Evolutionary conservation across 2,797 vertebrate species (phyloP).

Genomic region (Danio tinwini): DNA sequence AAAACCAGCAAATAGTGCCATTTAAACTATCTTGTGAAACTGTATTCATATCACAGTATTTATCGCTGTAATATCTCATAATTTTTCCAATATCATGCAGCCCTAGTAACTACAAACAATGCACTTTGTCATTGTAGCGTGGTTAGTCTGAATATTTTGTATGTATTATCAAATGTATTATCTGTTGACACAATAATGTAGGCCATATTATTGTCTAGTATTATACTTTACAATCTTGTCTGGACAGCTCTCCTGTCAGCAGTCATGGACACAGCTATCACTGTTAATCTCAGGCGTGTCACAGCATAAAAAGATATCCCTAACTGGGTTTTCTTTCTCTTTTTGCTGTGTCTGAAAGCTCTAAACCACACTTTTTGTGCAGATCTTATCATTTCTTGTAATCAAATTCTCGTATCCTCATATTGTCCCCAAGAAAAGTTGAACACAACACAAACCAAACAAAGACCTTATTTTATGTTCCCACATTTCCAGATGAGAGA

Average conservation of each 20-base stretch:
- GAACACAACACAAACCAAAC: conserved; percentile 66
- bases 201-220: conserved; percentile 1
- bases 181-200: neutral
- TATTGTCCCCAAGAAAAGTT: conserved; percentile 80
- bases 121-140: too few relatives aligned
- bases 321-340: neutral
- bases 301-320: conserved; percentile 2
- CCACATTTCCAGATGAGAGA: neutral
- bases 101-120: too few relatives aligned
- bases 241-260: conserved; percentile 30
- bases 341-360: neutral
- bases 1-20: too few relatives aligned
- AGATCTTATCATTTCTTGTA: conserved; percentile 72
- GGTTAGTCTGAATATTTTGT: too few relatives aligned
- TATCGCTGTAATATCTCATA: too few relatives aligned
- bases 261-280: conserved; percentile 23
- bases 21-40: too few relatives aligned
- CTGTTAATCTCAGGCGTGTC: conserved; percentile 18
- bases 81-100: too few relatives aligned
- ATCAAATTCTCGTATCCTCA: conserved; percentile 81
- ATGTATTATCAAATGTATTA: too few relatives aligned
- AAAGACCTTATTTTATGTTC: conserved; percentile 48
- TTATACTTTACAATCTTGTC: conserved; percentile 16
- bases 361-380: neutral
- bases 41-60: too few relatives aligned